A percentile compares a stretch with the other conserved stretches of the same genome.
These are phyloP conservation scores for Anniella stebbinsi DNA, from an alignment of 2,797 vertebrate species.

Conservation along the genomic window DNA sequence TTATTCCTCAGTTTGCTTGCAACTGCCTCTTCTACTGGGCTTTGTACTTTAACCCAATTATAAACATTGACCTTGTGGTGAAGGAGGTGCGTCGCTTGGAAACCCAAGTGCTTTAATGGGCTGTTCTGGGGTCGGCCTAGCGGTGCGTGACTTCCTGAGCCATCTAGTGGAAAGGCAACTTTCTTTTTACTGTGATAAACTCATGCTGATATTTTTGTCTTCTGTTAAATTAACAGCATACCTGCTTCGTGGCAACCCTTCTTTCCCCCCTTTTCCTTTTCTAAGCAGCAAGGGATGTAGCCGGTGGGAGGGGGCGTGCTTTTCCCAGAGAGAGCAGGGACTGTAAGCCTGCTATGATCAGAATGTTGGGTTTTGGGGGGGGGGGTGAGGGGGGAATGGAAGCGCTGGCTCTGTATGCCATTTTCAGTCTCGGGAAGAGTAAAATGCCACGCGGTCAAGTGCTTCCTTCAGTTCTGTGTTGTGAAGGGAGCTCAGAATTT, in stretches of 20 bases:
- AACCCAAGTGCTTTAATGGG: conserved; percentile 82
- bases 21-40: conserved; percentile 96
- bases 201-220: conserved; percentile 48
- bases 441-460: neutral
- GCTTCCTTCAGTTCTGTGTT: too few species aligned
- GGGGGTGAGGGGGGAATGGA: fast-evolving
- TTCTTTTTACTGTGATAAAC: conserved; percentile 20
- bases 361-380: neutral
- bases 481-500: too few species aligned
- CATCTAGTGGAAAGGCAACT: neutral
- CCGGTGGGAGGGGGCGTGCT: too few species aligned
- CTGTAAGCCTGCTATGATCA: too few species aligned
- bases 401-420: neutral
- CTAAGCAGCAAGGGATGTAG: conserved; percentile 10
- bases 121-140: neutral
- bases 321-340: neutral
- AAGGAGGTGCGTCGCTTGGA: conserved; percentile 90
- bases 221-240: conserved; percentile 1
- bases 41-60: conserved; percentile 93
- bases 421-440: neutral
- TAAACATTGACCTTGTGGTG: conserved; percentile 93
- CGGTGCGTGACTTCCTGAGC: neutral
- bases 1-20: conserved; percentile 94
- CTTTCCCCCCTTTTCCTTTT: neutral
- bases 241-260: conserved; percentile 52